Conservation (phyloP, 2,888 invertebrate genomes). For the Hesperia comma region DNA sequence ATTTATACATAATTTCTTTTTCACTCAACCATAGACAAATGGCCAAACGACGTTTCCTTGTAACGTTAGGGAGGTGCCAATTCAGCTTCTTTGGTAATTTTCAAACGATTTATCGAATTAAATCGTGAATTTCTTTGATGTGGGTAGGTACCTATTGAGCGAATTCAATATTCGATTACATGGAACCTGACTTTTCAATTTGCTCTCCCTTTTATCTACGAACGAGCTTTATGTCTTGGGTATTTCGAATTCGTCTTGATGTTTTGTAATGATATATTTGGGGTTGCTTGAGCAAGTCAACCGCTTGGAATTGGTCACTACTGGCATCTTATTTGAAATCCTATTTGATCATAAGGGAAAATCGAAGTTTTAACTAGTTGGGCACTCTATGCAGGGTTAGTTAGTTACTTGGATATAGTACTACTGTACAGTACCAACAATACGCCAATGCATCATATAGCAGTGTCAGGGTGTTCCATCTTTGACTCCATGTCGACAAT, state of each 20-base stretch:
- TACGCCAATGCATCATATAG: no score
- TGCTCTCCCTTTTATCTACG: conserved; percentile 65
- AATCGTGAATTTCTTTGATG: conserved; percentile 74
- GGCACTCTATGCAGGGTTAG: no score
- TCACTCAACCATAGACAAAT: conserved; percentile 51
- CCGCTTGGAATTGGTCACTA: background rate
- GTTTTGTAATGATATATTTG: background rate
- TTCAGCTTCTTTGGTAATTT: conserved; percentile 71
- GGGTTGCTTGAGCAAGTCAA: background rate
- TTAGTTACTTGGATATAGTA: no score
- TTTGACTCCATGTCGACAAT: no score
- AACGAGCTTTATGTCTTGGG: conserved; percentile 48
- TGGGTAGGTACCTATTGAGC: conserved; percentile 64
- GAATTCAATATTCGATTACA: conserved; percentile 71
- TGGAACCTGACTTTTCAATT: conserved; percentile 77
- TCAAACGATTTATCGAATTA: conserved; percentile 72
- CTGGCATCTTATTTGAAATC: background rate
- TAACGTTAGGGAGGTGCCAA: conserved; percentile 60
- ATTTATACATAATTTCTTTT: conserved; percentile 32
- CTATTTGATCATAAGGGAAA: no score
- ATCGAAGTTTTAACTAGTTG: no score
- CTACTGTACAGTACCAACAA: no score
- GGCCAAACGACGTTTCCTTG: conserved; percentile 67
- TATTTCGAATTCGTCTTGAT: conserved; percentile 10
- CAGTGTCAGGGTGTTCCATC: no score